A percentile compares a stretch with the other conserved stretches of the same genome.
Evolutionary conservation across 1,140 invertebrate genomes (phyloP).

Genomic region (Calliphora vicina): DNA sequence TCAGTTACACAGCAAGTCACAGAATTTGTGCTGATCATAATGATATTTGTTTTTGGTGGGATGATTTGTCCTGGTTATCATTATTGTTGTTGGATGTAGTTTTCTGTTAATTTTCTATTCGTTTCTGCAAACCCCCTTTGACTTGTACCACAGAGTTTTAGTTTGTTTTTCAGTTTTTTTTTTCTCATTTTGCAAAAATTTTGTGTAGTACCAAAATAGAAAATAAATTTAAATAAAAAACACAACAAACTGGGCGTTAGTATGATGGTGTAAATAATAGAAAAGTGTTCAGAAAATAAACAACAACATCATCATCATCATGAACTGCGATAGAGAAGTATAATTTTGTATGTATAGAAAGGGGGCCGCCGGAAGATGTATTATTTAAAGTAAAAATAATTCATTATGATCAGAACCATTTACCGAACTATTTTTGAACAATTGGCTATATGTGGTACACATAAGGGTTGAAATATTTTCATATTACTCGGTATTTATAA

Average conservation of each 20-base stretch:
- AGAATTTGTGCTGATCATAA: not conserved
- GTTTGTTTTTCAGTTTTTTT: not conserved
- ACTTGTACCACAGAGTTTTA: not conserved
- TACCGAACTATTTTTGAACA: too few relatives aligned
- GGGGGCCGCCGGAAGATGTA: too few relatives aligned
- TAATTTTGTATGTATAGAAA: not conserved
- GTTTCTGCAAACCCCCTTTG: not conserved
- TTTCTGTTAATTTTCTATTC: not conserved
- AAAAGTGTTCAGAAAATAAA: not conserved
- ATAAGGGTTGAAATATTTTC: too few relatives aligned
- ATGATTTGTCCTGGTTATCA: not conserved
- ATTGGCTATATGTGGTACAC: too few relatives aligned
- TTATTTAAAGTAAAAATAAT: too few relatives aligned
- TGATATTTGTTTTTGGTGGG: not conserved
- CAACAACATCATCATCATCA: not conserved
- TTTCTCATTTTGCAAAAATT: not conserved
- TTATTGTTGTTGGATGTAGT: not conserved
- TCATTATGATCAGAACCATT: too few relatives aligned
- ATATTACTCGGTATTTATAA: too few relatives aligned
- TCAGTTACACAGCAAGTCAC: not conserved
- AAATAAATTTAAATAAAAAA: constrained; percentile 1
- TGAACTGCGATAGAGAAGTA: not conserved
- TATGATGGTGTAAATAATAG: not conserved
- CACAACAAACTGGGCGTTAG: constrained; percentile 2
- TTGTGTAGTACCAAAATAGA: not conserved